Base-by-base conservation (phyloP, 2,113 vertebrate species). In the Pheucticus melanocephalus region DNA sequence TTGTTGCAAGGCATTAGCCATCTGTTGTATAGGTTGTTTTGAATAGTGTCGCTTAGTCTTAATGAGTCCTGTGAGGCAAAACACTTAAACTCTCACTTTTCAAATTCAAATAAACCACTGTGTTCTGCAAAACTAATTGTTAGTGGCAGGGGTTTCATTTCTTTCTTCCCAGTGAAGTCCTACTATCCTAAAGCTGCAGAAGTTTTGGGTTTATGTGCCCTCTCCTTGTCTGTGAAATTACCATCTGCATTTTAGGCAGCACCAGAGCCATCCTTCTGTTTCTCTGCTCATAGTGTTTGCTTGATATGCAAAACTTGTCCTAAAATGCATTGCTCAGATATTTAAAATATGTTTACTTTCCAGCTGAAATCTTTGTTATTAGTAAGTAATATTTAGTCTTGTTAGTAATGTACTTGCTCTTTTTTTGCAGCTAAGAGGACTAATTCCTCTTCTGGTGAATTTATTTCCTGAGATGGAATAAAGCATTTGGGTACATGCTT, bases 41-140 rank as follows among this genome's bases (percentile, higher is more conserved):
- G 79, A 94, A 79, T 66, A 12, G 78, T 90, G 48, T 83, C 77
- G 21, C 63, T 90, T 90, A 47, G 86, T 85, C 87, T 50, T 73
- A 73, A 80, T 82, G 82, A 82, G 60, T 57, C 66, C 71, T 89
- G 21, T 31, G 63, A 93, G 87, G 91, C 78, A 86, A 97, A 95
- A 73, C 75, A 90, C 44, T 95, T 95, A 80, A 91, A 95, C 88
- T 91, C 85, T 80, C 35, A 54, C 90, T 95, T 92, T 95, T 92
- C 78, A 94, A 71, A 91, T 95, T 91, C 48, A 94, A 82, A 92
- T 85, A 92, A 93, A 70, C 45, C 39, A 47, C 70, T 54, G 28
- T 90, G 75, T 70, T 82, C 54, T 91, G 30, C 30, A 63, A 11
- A 85, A 53, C 61, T 79, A 71, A 71, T 79, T 82, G 82, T 80